Conservation (phyloP, 2,113 vertebrate species). For the Naja naja region DNA sequence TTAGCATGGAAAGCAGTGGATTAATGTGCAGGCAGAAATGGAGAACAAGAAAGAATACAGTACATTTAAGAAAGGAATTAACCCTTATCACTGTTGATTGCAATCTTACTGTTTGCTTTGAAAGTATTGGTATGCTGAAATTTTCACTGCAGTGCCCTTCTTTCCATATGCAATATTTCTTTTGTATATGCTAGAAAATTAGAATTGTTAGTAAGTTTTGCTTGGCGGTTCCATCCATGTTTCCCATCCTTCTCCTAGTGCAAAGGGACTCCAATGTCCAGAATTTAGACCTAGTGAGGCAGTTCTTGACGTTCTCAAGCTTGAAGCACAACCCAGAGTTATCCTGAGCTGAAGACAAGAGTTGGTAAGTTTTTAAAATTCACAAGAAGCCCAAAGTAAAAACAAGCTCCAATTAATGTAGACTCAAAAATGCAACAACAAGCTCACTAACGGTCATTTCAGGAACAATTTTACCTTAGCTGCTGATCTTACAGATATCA, state of each 20-base stretch:
- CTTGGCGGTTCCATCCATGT: not conserved
- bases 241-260: not conserved
- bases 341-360: not conserved
- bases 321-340: not conserved
- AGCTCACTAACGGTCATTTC: not conserved
- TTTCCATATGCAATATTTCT: not conserved
- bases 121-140: not conserved
- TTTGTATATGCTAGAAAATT: not conserved
- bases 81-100: not conserved
- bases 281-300: not conserved
- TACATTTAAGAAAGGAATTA: conserved; percentile 6
- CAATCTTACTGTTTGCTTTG: not conserved
- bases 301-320: not conserved
- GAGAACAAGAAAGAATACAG: not conserved
- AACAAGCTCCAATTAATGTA: not conserved
- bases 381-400: not conserved
- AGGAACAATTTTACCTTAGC: not conserved
- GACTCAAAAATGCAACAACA: not conserved
- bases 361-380: not conserved
- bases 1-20: not conserved
- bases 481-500: not conserved
- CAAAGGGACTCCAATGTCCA: not conserved
- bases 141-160: not conserved
- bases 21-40: fast-evolving
- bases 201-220: not conserved